These are phyloP conservation scores for Euphydryas editha DNA, from an alignment of 2,888 invertebrate genomes.

Conservation along the genomic window DNA sequence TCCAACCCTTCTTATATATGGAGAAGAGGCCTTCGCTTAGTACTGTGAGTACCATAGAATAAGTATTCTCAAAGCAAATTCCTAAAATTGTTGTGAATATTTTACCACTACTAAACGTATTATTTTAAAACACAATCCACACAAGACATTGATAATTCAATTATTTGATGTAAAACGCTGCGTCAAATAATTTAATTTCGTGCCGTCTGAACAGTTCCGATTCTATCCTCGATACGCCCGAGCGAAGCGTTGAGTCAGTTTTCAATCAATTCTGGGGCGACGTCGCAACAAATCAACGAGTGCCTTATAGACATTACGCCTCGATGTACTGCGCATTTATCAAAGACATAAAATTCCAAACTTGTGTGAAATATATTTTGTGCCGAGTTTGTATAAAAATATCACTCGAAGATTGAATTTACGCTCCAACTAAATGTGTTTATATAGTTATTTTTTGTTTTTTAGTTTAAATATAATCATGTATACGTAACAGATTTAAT, in stretches of 20 bases:
- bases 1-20: too few species aligned
- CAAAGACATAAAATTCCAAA: slow-evolving; percentile 4
- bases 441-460: not conserved
- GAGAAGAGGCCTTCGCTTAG: too few species aligned
- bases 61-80: too few species aligned
- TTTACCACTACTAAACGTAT: too few species aligned
- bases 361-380: slow-evolving; percentile 3
- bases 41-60: too few species aligned
- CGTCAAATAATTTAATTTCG: not conserved
- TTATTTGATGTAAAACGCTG: not conserved
- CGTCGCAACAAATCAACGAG: slow-evolving; percentile 35
- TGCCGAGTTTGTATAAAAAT: not conserved
- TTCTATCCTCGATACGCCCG: slow-evolving; percentile 41
- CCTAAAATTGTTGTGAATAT: too few species aligned
- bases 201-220: slow-evolving; percentile 3
- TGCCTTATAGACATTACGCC: slow-evolving; percentile 28
- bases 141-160: not conserved
- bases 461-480: too few species aligned
- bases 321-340: slow-evolving; percentile 22
- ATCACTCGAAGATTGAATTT: not conserved
- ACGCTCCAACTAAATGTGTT: not conserved
- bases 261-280: slow-evolving; percentile 52
- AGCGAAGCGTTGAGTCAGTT: slow-evolving; percentile 45
- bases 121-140: not conserved
- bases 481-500: too few species aligned